A percentile compares a stretch with the other conserved stretches of the same genome.
These are phyloP conservation scores for Volucella inflata DNA, from an alignment of 2,888 invertebrate genomes.

Conservation along the genomic window DNA sequence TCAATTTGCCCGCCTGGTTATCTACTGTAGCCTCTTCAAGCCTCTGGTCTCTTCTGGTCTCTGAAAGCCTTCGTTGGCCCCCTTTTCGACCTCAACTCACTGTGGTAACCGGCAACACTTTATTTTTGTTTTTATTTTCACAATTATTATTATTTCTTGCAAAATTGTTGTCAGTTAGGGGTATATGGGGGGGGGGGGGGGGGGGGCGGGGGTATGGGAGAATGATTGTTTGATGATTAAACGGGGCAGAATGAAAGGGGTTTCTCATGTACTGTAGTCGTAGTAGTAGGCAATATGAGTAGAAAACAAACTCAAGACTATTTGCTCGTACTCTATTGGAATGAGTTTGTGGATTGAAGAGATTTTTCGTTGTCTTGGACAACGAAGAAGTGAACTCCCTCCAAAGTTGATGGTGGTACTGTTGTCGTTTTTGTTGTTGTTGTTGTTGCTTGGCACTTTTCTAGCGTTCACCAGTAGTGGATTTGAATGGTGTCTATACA, in stretches of 20 bases:
- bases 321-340: conserved; percentile 68
- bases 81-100: not conserved
- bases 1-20: conserved; percentile 15
- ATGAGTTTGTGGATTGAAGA: conserved; percentile 55
- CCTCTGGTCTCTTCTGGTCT: too few species aligned
- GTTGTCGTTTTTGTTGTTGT: not conserved
- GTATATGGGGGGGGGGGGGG: not conserved
- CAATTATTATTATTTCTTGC: conserved; percentile 68
- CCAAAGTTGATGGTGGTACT: not conserved
- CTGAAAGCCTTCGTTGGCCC: not conserved
- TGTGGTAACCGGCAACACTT: conserved; percentile 10
- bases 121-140: conserved; percentile 63
- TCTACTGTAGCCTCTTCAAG: not conserved
- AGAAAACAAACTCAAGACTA: conserved; percentile 62
- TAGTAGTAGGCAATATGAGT: conserved; percentile 6
- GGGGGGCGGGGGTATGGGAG: not conserved
- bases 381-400: conserved; percentile 40
- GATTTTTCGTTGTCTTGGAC: conserved; percentile 61
- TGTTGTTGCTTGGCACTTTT: conserved; percentile 48
- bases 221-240: too few species aligned
- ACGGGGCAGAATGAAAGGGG: too few species aligned
- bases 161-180: conserved; percentile 24
- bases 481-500: conserved; percentile 37
- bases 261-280: not conserved
- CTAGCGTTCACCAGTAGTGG: conserved; percentile 14